phyloP scores from a whole-genome alignment of 2,113 vertebrate genomes.

The Bubo blakistoni region DNA sequence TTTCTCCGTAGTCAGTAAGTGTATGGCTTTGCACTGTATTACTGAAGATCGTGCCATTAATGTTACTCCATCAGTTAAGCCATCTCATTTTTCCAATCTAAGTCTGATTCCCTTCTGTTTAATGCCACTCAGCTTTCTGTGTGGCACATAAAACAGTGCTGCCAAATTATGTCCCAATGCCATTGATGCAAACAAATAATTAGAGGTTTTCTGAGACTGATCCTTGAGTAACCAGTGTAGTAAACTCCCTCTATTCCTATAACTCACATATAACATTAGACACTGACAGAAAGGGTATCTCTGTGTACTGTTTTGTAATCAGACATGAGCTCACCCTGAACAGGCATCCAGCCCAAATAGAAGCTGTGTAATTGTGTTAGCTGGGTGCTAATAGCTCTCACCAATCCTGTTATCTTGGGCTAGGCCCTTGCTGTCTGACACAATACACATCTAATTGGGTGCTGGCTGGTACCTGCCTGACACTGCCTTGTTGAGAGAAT shows the following conservation, averaged over 20 bases:
- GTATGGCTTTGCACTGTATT: rapidly evolving
- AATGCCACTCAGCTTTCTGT: background rate
- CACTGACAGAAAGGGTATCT: background rate
- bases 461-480: background rate
- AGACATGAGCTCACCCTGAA: background rate
- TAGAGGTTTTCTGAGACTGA: background rate
- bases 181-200: background rate
- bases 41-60: rapidly evolving
- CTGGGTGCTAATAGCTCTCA: background rate
- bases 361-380: background rate
- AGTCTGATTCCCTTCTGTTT: background rate
- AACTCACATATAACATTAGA: background rate
- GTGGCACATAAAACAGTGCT: background rate
- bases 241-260: background rate
- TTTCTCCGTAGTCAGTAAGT: rapidly evolving
- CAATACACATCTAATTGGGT: background rate
- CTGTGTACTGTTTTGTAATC: background rate
- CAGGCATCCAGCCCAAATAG: background rate
- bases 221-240: background rate
- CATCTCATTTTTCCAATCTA: background rate
- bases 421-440: background rate
- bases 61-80: background rate
- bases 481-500: background rate
- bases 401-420: background rate
- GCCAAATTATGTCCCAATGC: too few species aligned